phyloP scores from a whole-genome alignment of 2,113 vertebrate species.

The Cricetomys ansorgei region DNA sequence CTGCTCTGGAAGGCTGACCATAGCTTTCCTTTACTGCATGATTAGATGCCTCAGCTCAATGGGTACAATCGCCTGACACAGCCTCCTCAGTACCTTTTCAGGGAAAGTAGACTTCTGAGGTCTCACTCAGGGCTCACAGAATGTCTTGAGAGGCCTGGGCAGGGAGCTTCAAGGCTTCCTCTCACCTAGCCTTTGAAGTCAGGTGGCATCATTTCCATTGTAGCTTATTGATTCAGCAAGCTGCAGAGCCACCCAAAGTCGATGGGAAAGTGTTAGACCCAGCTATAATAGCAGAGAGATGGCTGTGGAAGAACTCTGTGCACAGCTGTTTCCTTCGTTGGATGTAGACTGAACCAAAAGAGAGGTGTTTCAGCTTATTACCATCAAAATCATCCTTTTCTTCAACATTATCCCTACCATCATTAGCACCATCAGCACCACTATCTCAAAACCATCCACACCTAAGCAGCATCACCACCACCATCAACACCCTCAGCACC shows the following conservation, averaged over 20 bases:
- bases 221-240: accelerated
- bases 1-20: neutral
- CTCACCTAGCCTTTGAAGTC: neutral
- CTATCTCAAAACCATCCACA: neutral
- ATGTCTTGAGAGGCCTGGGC: accelerated
- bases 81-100: accelerated
- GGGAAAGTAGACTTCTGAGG: accelerated
- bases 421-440: accelerated
- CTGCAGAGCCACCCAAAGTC: neutral
- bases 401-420: neutral
- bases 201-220: accelerated
- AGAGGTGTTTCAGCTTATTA: neutral
- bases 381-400: no score
- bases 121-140: neutral
- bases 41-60: neutral
- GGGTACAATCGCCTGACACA: accelerated
- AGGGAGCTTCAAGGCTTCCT: no score
- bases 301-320: neutral
- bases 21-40: accelerated
- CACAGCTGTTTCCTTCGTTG: neutral
- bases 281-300: accelerated
- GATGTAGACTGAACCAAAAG: neutral
- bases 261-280: neutral
- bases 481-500: neutral
- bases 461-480: neutral